Base-by-base conservation (phyloP, 2,888 invertebrate species). In the Amphiduros pacificus region DNA sequence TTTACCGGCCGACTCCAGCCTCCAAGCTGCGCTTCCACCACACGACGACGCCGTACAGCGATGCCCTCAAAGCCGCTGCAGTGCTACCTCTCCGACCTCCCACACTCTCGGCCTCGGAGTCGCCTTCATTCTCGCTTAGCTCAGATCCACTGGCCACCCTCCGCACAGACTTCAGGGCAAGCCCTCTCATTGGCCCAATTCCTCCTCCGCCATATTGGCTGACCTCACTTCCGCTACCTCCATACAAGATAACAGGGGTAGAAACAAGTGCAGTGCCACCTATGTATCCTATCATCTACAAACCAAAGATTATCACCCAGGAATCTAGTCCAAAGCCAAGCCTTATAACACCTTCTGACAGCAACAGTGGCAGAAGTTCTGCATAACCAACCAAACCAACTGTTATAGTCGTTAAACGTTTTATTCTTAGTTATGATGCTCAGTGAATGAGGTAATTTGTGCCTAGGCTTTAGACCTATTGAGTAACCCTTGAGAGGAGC, bases 1-100 rank as follows among this genome's bases (percentile, higher is more conserved):
- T 62, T 48, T 57, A 62, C 32, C 28, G 62, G 17, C 62, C 62
- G 2, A 55, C 49, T 11, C 62, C 62, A 41, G 31, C 60, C 32
- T 41, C 17, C 9, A 60, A 55, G 48, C 48, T 36, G 26, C 54
- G 60, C 6, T 24, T 60, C 5, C 60, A 60, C 20, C 24, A 27
- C 20, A 59, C 59, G 3, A 27, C 11, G 17, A 59, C 59, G 14
- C 59, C 59, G 5, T 59, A 59, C 59, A 59, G 59, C 29, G 59
- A 59, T 27, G 59, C 59, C 22, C 41, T 59, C 2, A 59, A 59
- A 50, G 59, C 59, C 6, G 59, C 59, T 1, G 59, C 59, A 52
- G 41, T 59, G 1, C 24, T 53, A 4, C 59, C 59, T 22, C 55
- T 41, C 27, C 31, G 58, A 6, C 14, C 50, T 1, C 9, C 32